Percentiles rank a stretch among this genome's conserved stretches.
These are phyloP conservation scores for Aplochiton taeniatus DNA, from an alignment of 2,797 vertebrate species.

Conservation along the genomic window DNA sequence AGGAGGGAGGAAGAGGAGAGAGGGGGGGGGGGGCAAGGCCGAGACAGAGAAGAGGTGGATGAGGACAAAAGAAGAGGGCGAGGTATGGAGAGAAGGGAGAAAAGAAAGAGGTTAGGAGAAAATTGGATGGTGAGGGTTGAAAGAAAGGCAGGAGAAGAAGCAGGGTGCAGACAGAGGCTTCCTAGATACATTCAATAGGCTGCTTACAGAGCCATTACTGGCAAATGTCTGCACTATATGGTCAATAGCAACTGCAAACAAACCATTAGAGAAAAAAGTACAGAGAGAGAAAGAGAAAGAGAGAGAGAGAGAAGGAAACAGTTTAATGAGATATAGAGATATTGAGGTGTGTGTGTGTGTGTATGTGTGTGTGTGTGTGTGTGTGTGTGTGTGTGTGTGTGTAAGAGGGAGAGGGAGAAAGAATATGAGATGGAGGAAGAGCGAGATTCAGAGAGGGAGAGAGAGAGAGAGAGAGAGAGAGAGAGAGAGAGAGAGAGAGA, in stretches of 20 bases:
- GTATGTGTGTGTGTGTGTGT: too few relatives aligned
- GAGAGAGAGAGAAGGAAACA: not conserved
- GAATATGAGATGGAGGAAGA: not conserved
- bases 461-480: constrained; percentile 25
- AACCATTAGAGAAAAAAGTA: too few relatives aligned
- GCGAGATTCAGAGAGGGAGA: constrained; percentile 19
- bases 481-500: constrained; percentile 4
- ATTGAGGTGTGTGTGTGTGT: too few relatives aligned
- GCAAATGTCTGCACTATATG: too few relatives aligned
- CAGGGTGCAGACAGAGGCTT: too few relatives aligned
- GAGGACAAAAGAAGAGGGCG: too few relatives aligned
- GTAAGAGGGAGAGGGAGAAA: not conserved
- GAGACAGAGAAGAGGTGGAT: too few relatives aligned
- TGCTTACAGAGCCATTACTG: too few relatives aligned
- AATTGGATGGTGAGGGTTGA: not conserved
- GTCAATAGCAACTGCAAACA: too few relatives aligned
- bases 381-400: too few relatives aligned
- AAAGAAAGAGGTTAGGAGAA: not conserved
- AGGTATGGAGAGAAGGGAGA: not conserved
- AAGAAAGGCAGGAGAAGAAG: not conserved
- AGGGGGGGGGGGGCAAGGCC: not conserved
- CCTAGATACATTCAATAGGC: too few relatives aligned
- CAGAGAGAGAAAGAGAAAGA: not conserved
- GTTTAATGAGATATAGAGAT: too few relatives aligned
- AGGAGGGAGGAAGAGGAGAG: not conserved